These are phyloP conservation scores for Dipodomys stephensi DNA, from an alignment of 2,113 vertebrate species.

Conservation along the genomic window DNA sequence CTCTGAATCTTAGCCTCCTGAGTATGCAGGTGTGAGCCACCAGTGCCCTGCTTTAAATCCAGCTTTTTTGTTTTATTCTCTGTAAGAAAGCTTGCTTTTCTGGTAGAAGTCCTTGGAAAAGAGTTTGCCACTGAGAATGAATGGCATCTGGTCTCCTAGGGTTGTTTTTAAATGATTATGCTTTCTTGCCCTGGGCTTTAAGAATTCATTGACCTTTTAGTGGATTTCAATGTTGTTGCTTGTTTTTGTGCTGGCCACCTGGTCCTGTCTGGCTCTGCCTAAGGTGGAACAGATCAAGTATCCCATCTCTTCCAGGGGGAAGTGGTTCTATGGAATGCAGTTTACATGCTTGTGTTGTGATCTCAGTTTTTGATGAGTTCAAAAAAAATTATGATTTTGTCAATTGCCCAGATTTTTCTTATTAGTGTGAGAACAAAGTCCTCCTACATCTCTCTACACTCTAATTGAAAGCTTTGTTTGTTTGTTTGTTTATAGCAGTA, in stretches of 20 bases:
- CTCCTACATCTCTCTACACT: neutral
- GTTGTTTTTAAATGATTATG: neutral
- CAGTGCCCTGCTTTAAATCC: neutral
- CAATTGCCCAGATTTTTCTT: neutral
- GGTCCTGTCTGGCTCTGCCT: neutral
- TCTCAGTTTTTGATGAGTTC: neutral
- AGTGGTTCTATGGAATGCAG: neutral
- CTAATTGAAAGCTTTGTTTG: neutral
- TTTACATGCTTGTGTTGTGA: neutral
- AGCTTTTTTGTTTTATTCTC: neutral
- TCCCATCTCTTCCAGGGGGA: neutral
- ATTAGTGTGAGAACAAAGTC: neutral
- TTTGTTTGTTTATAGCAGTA: too few relatives aligned
- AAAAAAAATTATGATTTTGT: conserved; percentile 18
- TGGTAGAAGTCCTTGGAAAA: neutral
- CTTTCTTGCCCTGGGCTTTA: neutral
- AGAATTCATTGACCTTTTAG: neutral
- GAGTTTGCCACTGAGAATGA: neutral
- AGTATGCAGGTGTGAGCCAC: too few relatives aligned
- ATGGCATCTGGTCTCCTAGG: neutral
- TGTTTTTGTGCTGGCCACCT: neutral
- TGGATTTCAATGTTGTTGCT: neutral
- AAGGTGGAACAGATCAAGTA: neutral
- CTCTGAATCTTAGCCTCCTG: too few relatives aligned
- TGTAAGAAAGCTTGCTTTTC: neutral